Base-by-base conservation (phyloP, 2,797 vertebrate species). In the Peromyscus melanophrys region DNA sequence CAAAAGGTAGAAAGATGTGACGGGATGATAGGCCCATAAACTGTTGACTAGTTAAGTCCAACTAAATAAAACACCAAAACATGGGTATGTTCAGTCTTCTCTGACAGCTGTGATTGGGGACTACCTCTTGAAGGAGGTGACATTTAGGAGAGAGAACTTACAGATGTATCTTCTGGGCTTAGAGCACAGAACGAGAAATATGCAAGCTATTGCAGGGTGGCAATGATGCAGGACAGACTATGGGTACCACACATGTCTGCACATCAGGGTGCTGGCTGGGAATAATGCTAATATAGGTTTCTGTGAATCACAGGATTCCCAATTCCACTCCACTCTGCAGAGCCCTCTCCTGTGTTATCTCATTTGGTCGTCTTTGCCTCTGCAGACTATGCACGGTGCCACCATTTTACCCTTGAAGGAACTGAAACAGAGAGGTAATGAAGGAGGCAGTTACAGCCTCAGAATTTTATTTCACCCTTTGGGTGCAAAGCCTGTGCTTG, bases 211-310 rank as follows among this genome's bases (percentile, higher is more conserved):
- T 34, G 3, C 0, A 49, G 13, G 25, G 46, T 61, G 16, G 57
- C 13, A 9, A 16, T 29, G 63, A 21, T 4, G 6, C 4, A 16
- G 16, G 46, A 17, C 0, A 0, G 0, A 0, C 16, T 31, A 21
- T 0, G 25, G 25, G 8, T 23, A 34, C 0, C 46, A 34, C 75
- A 4, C 0, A 0, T 14, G 1, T 4, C 1, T 40, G 10, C 7
- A 12, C 27, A 9, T 46, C 49, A 52, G 37, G 7, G 0, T 80
- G 14, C 27, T 80, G 13, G 0, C 49, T 61, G 43, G 31, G 5
- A 73, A 40, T 25, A 29, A 63, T 27, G 31, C 57, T 67, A 65
- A 78, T 19, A 31, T 9, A 57, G 40, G 43, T 57, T 37, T 3
- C 63, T 71, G 0, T 81, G 16, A 52, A 29, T 80, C 69, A 52